Base-by-base conservation (phyloP, 2,113 vertebrate species). In the Trogon surrucura region DNA sequence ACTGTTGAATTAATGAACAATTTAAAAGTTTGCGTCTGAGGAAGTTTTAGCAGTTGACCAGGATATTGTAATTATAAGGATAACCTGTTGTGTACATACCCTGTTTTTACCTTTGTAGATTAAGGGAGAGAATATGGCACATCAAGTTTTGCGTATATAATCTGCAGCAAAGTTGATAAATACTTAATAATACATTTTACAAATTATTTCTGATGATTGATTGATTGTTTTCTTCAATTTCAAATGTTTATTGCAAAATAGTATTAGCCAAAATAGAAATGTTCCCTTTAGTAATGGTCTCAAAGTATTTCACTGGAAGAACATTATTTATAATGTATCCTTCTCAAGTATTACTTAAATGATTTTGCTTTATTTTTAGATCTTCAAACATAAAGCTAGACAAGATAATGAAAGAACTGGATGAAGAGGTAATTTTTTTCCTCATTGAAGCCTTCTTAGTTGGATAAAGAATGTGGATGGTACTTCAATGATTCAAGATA, bases 351-450 rank as follows among this genome's bases (percentile, higher is more conserved):
- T 79, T 62, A 30, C 22, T 69, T 51, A 62, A 79, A 25, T 80
- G 0, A 73, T 85, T 89, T 65, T 71, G 1, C 36, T 67, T 96
- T 97, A 80, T 94, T 97, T 97, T 69, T 94, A 99, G 99, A 97
- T 97, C 98, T 79, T 99, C 99, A 90, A 99, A 98, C 95, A 99
- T 98, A 96, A 99, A 99, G 96, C 98, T 99, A 65, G 99, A 99
- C 95, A 99, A 99, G 98, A 98, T 99, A 93, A 98, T 99, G 97
- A 99, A 99, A 97, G 99, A 99, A 96, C 97, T 99, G 97, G 99
- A 99, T 96, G 99, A 99, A 98, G 99, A 99, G 98, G 99, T 99
- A 98, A 91, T 95, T 87, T 77, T 73, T 91, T 51, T 72, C 73
- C 10, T 78, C 67, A 20, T 10, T 80, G 58, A 88, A 85, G 23